Evolutionary conservation across 2,888 invertebrate species (phyloP), one percentile per base, ranked within the genome.

Genomic region (Mamestra brassicae): DNA sequence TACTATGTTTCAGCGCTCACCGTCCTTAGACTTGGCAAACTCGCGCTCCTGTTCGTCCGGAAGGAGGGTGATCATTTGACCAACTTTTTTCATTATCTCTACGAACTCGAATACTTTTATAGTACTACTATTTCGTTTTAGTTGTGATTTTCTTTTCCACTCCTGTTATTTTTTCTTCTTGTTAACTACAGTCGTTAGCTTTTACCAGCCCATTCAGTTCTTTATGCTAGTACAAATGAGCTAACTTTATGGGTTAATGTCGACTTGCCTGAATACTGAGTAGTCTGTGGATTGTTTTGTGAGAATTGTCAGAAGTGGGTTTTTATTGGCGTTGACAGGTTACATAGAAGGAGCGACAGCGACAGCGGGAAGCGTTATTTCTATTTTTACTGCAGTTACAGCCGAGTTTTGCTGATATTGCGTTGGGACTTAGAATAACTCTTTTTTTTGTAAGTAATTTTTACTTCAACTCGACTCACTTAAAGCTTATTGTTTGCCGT

Each of bases 81-180:
- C 91, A 95, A 95, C 94, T 95, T 95, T 95, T 95, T 95, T 95
- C 94, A 95, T 95, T 95, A 95, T 94, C 95, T 93, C 90, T 80
- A 80, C 80, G 85, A 92, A 93, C 92, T 93, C 88, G 92, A 92
- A 94, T 92, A 93, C 94, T 93, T 93, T 93, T 92, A 93, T 92
- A 92, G 91, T 91, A 91, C 90, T 93, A 91, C 93, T 93, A 92
- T 93, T 94, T 93, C 91, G 91, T 92, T 94, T 92, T 93, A 93
- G 93, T 93, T 93, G 91, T 92, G 91, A 93, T 93, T 93, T 90
- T 91, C 90, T 89, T 90, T 87, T 76, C 81, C 11, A 58, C 47
- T 86, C 78, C 82, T 87, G 89, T 89, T 89, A 88, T 90, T 87
- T 87, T 89, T 86, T 88, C 83, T 85, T 74, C 88, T 90, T 90